Base-by-base conservation (phyloP, 2,113 vertebrate species). In the Merops nubicus region DNA sequence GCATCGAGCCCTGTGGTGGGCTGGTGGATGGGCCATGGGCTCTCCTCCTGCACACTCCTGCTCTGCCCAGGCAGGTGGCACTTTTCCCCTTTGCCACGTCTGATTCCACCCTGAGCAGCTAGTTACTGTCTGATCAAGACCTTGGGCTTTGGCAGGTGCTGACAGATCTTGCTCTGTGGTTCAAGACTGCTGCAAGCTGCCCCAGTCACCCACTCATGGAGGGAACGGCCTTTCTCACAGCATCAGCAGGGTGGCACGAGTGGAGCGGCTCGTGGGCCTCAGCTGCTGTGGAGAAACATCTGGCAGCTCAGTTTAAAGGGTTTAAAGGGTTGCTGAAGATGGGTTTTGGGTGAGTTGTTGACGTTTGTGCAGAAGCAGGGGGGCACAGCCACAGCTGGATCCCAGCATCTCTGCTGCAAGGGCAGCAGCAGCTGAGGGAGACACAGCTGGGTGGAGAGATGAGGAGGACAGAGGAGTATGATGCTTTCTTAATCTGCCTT, bases 251-350 rank as follows among this genome's bases (percentile, higher is more conserved):
- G 5, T 40, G 47, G 20, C n/a, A 36, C 2, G 4, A 57, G 21
- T 9, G 8, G 75, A 34, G 25, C 0, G 0, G 40, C 47, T 62
- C 17, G 5, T 0, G 2, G 23, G 23, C 36, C 34, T 59, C 38
- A 5, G 53, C 42, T 34, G 31, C 42, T 6, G 2, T 2, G 2
- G 38, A 64, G 22, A 15, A 54, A 38, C 36, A 48, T 8, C 31
- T 19, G 19, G 43, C 51, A 48, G 38, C 28, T 63, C 34, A 28
- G 3, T 25, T 65, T 70, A 70, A 79, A 72, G 36, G 15, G 28
- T 4, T 5, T 4, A 1, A 4, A n/a, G n/a, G n/a, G n/a, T n/a
- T n/a, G n/a, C n/a, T 36, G 65, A 15, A 67, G 70, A 28, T 36
- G 45, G 17, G 13, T 23, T 90, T 77, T 2, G 2, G 47, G 31